phyloP scores from a whole-genome alignment of 2,113 vertebrate species.

The Candoia aspera region DNA sequence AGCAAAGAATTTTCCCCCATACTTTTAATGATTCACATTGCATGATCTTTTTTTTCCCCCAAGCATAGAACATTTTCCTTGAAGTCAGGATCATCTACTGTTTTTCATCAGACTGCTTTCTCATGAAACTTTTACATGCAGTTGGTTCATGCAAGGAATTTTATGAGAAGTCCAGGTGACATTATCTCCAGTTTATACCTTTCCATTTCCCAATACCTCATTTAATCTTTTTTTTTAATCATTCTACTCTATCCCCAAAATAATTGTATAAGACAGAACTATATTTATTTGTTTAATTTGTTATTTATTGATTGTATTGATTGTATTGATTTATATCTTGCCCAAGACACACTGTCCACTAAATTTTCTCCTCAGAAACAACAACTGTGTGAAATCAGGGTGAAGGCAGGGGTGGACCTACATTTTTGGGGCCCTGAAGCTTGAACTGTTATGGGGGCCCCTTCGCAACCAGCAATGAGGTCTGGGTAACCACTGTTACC shows the following conservation, averaged over 20 bases:
- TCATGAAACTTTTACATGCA: neutral
- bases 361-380: neutral
- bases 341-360: neutral
- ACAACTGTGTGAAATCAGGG: neutral
- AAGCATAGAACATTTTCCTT: neutral
- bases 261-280: neutral
- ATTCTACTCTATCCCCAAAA: neutral
- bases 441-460: too few relatives aligned
- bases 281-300: too few relatives aligned
- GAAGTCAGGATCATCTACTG: neutral
- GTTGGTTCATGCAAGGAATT: neutral
- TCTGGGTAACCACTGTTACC: neutral
- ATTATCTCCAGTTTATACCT: neutral
- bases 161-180: neutral
- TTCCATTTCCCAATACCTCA: neutral
- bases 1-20: neutral
- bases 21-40: neutral
- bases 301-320: neutral
- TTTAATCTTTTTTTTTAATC: neutral
- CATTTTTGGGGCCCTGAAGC: too few relatives aligned
- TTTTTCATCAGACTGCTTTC: neutral
- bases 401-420: neutral
- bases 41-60: neutral
- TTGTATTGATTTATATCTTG: neutral
- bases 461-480: too few relatives aligned